These are phyloP conservation scores for Cryptophagus acutangulus DNA, from an alignment of 2,888 invertebrate species.

Conservation along the genomic window DNA sequence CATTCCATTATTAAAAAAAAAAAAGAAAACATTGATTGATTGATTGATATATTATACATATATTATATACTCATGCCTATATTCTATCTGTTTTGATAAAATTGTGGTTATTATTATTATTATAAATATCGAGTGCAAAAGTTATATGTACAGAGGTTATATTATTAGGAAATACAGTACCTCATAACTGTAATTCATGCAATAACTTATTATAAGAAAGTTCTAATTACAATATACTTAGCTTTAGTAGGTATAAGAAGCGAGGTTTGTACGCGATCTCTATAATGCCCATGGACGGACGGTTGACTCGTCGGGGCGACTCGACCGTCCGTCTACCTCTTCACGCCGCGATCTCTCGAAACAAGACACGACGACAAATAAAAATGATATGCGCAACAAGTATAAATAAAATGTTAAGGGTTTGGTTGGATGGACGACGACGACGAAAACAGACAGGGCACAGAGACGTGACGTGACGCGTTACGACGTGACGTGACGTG, in stretches of 20 bases:
- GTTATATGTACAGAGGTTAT: constrained; percentile 51
- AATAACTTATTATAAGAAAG: constrained; percentile 52
- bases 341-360: constrained; percentile 30
- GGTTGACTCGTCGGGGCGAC: constrained; percentile 32
- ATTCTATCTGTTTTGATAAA: constrained; percentile 48
- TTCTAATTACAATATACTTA: constrained; percentile 50
- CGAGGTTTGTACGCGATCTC: constrained; percentile 46
- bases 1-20: constrained; percentile 48
- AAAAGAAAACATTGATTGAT: constrained; percentile 45
- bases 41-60: constrained; percentile 40
- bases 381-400: no score
- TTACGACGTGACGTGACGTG: no score
- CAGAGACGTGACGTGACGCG: constrained; percentile 1
- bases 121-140: constrained; percentile 46
- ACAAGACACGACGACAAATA: constrained; percentile 16
- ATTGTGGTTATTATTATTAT: constrained; percentile 44
- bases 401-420: no score
- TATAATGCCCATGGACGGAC: constrained; percentile 35
- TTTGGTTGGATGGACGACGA: background rate
- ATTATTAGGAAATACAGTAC: constrained; percentile 52
- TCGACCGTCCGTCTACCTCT: constrained; percentile 34
- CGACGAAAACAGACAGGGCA: background rate
- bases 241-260: constrained; percentile 49
- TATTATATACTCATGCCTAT: constrained; percentile 44
- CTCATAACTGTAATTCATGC: constrained; percentile 54